These are phyloP conservation scores for Myrmophylax atrothorax DNA, from an alignment of 2,113 vertebrate species.

Conservation along the genomic window DNA sequence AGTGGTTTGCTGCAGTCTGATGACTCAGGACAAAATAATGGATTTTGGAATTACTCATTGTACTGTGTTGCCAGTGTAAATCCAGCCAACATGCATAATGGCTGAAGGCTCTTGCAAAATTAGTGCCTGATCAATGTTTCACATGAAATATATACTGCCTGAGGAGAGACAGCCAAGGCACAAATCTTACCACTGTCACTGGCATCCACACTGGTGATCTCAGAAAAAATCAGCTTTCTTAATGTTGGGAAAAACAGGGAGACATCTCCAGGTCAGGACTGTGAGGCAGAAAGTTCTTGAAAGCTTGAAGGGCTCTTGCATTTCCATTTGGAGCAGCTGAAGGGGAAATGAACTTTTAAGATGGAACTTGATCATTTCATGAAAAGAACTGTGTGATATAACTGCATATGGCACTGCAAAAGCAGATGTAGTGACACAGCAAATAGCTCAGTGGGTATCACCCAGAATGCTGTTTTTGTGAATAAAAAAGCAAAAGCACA, in stretches of 20 bases:
- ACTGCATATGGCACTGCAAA: neutral
- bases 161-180: neutral
- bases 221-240: neutral
- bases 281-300: neutral
- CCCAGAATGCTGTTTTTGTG: neutral
- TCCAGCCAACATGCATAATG: constrained; percentile 23
- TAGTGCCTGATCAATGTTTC: constrained; percentile 10
- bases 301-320: neutral
- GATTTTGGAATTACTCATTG: constrained; percentile 47
- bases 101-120: constrained; percentile 44
- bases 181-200: neutral
- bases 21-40: constrained; percentile 65
- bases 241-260: neutral
- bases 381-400: neutral
- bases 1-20: constrained; percentile 14
- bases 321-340: constrained; percentile 4
- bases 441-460: neutral
- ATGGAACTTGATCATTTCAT: neutral
- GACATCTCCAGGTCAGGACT: constrained; percentile 17
- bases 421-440: neutral
- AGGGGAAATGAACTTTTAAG: constrained; percentile 21
- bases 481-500: neutral
- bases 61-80: constrained; percentile 41
- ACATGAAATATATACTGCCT: neutral
- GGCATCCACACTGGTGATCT: neutral